phyloP scores from a whole-genome alignment of 2,888 invertebrate genomes.

The Sarcophaga subvicina region DNA sequence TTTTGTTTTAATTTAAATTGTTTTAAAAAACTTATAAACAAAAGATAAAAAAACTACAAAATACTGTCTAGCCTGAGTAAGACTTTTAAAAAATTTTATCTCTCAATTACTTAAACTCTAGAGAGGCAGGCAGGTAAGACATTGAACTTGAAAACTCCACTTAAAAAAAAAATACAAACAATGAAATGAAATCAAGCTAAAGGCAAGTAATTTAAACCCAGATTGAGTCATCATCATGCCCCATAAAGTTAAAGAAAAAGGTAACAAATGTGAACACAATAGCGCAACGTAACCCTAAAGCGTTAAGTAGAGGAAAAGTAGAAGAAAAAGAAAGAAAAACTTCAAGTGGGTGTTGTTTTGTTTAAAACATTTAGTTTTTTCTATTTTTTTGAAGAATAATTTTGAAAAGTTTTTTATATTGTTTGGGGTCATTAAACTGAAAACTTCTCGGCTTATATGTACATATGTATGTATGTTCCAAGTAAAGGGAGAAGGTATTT shows the following conservation, averaged over 20 bases:
- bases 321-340: background rate
- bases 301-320: background rate
- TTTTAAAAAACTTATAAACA: no score
- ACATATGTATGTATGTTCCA: no score
- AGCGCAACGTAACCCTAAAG: background rate
- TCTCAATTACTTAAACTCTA: no score
- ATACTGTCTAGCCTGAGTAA: background rate
- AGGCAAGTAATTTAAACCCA: constrained; percentile 23
- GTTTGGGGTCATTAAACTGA: no score
- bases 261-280: background rate
- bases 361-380: background rate
- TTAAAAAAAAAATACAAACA: background rate
- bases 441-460: no score
- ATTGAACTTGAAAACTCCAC: background rate
- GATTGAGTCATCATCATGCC: constrained; percentile 38
- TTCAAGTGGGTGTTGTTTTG: background rate
- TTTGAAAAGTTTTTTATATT: background rate
- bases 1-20: background rate
- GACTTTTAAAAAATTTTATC: background rate
- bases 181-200: background rate
- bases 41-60: background rate
- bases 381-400: background rate
- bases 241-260: background rate
- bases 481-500: no score
- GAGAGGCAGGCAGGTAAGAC: background rate